Percentiles rank a stretch among this genome's conserved stretches.
Conservation (phyloP, 2,797 vertebrate species). For the Pogonophryne albipinna region DNA sequence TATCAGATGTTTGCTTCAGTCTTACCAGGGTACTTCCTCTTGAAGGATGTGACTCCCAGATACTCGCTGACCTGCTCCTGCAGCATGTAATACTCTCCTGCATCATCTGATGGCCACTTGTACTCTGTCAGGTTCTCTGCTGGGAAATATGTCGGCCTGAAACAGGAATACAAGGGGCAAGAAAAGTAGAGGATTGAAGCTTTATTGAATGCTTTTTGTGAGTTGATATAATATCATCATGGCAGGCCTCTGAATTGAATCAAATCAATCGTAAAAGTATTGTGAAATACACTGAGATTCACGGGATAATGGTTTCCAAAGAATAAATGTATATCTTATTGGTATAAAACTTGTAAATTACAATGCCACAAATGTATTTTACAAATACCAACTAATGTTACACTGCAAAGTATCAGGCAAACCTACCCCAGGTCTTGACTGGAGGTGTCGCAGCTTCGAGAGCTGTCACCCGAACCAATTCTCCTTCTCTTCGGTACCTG, state of each 20-base stretch:
- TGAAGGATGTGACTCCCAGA: constrained; percentile 98
- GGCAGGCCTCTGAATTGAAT: no score
- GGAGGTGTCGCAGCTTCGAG: constrained; percentile 94
- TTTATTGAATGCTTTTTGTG: no score
- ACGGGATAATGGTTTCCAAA: no score
- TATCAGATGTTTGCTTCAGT: not conserved
- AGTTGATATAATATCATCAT: no score
- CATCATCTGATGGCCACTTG: constrained; percentile 98
- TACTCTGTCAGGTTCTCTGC: constrained; percentile 98
- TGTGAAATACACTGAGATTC: no score
- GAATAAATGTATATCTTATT: not conserved
- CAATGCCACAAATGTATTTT: not conserved
- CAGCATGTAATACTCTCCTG: constrained; percentile 98
- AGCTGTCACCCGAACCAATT: constrained; percentile 97
- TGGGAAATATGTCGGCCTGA: constrained; percentile 95
- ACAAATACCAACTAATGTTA: not conserved
- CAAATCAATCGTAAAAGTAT: no score
- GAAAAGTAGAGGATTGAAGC: not conserved
- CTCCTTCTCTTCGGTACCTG: constrained; percentile 94
- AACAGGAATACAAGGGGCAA: not conserved
- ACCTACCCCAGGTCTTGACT: constrained; percentile 93
- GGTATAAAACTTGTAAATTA: no score
- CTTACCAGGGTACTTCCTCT: constrained; percentile 98
- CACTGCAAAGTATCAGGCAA: not conserved
- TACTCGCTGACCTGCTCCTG: constrained; percentile 99